Evolutionary conservation across 1,140 invertebrate species (phyloP), one percentile per base, ranked within the genome.

Genomic region (Chironomus tepperi): DNA sequence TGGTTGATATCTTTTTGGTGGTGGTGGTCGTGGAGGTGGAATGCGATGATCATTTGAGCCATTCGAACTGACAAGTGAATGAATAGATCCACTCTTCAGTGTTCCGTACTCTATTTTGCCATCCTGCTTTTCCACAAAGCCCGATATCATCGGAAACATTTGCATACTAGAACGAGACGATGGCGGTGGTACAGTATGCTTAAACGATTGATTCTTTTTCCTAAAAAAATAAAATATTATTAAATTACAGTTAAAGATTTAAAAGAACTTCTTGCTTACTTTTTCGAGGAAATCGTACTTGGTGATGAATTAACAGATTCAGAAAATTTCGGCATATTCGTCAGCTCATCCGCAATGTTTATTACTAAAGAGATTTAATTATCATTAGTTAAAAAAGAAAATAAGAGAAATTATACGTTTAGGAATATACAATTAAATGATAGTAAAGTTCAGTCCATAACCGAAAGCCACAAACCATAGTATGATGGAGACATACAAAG

Each of bases 31-130:
- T 81, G 83, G 73, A 77, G 83, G 79, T 79, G 84, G 6, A 82
- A 81, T 77, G 83, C 86, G 79, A 81, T 86, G 80, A 82, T 83
- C 75, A 78, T 87, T 75, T 77, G 86, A 80, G 83, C 86, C 76
- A 78, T 86, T 74, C 75, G 86, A 78, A 82, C 85, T 78, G 80
- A 83, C 34, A 83, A 84, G 77, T 80, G 79, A 77, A 81, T 80
- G 81, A 73, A 84, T 78, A 0, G 84, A 84, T 76, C 91, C 92
- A 81, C 94, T 91, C 77, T 88, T 88, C 75, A 93, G 80, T 6
- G 89, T 88, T 6, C 89, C 89, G 79, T 92, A 92, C 80, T 89
- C 90, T 73, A 82, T 80, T 73, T 81, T 80, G 0, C 80, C 78
- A 70, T 79, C 77, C 73, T 82, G 81, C 43, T 82, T 82, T 73